Evolutionary conservation across 1,140 invertebrate genomes (phyloP), one percentile per base, ranked within the genome.

Genomic region (Apolygus lucorum): DNA sequence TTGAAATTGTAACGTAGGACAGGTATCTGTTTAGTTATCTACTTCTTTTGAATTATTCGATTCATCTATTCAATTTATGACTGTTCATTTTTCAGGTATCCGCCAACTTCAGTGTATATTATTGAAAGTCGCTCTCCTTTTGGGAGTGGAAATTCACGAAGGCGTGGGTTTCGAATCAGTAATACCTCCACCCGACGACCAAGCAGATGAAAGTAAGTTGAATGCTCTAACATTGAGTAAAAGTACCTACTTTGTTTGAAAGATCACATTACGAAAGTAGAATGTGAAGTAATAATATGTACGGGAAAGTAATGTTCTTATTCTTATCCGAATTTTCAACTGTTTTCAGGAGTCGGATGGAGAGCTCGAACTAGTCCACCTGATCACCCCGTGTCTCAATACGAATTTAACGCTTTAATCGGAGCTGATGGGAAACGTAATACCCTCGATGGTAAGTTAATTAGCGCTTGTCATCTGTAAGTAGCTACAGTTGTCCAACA

Each of bases 361-460:
- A 82, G 88, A 69, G 94, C 92, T 17, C 81, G 85, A 63, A 85
- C 93, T 0, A 82, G 81, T 1, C 96, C 96, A 0, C 68, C 80
- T 0, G 89, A 95, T 76, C 95, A 98, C 81, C 90, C 92, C 0
- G 90, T 97, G 0, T 87, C 89, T 0, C 90, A 96, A 73, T 98
- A 94, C 82, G 93, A 96, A 79, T 99, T 98, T 81, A 94, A 99
- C 82, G 91, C 93, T 2, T 81, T 99, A 2, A 90, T 99, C 75
- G 96, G 96, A 17, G 96, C 96, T 11, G 96, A 99, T 83, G 97
- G 97, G 24, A 96, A 98, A 78, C 81, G 96, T 28, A 98, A 99
- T 78, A 98, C 95, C 2, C 79, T 99, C 28, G 87, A 91, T 73
- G 94, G 92, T 76, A 70, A 75, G 24, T 13, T n/a, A 25, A 28